Evolutionary conservation across 2,113 vertebrate genomes (phyloP), one percentile per base, ranked within the genome.

Genomic region (Microtus richardsoni): DNA sequence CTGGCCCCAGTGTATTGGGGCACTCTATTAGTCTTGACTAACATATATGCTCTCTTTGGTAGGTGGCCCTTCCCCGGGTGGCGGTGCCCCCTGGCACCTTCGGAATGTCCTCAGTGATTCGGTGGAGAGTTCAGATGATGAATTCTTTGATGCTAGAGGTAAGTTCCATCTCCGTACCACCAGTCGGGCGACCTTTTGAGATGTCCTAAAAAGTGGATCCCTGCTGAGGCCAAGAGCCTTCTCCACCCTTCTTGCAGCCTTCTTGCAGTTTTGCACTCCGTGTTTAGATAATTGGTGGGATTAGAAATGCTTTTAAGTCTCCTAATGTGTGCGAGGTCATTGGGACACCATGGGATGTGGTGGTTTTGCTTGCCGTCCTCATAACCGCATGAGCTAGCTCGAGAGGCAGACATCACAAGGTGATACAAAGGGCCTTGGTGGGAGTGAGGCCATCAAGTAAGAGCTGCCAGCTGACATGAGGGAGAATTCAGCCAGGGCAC

Each of bases 141-240:
- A 99, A 98, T 99, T 99, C 98, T 99, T 99, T 19, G 99, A 99
- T 95, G 99, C 99, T 0, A 98, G 99, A 99, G 99, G 99, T 99
- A 97, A 98, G 99, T 98, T 7, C 78, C 49, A 5, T 71, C 3
- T 12, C 68, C 44, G 58, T 30, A 10, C 44, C 39, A 21, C 1
- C 33, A 47, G 24, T 47, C 13, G 39, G 30, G 58, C 62, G 68
- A 47, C 12, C 79, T 68, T 89, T 47, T 64, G 41, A 78, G 91
- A 91, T 92, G 26, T 39, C 13, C 17, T 49, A 26, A 54, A 75
- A 70, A 17, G 62, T 58, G 24, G 19, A 16, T 60, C 21, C 0
- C 13, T 79, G 10, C 6, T 58, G 44, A 77, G 89, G 28, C 9
- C 19, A 7, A 24, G 16, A 9, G 24, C 9, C 33, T 16, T 82